Base-by-base conservation (phyloP, 1,140 invertebrate species). In the Drosophila sp. region DNA sequence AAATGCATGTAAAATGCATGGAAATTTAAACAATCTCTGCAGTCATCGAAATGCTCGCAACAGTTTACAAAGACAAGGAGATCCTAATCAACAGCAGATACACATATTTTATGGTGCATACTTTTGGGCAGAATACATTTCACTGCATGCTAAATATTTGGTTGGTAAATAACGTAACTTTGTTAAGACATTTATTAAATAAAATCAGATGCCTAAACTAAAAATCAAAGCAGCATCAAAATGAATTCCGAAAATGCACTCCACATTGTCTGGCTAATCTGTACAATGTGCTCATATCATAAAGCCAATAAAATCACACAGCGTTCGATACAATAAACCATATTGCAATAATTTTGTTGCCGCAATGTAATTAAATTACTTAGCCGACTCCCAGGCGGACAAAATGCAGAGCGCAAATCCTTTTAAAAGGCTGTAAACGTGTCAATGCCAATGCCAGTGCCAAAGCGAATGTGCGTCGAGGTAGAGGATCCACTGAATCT, bases 341-440 rank as follows among this genome's bases (percentile, higher is more conserved):
- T 86, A 76, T 87, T 75, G 75, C 63, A 76, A 86, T 87, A 78
- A 87, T 87, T 87, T 76, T 56, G 57, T 45, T 62, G 67, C 71
- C 66, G 66, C 73, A 72, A 72, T 78, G 82, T 86, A 87, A 86
- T 86, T 86, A 87, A 86, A 86, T 86, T 87, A 86, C 82, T 87
- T 78, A 86, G 82, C 61, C 63, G 32, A 38, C 9, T 32, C 50
- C 9, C 18, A 63, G 40, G 63, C 61, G 53, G 25, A 38, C 43
- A 59, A 74, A 62, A 77, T 80, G 56, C 67, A 75, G 38, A 40
- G 56, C 16, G 13, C 70, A 83, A 83, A 84, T 86, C 82, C 82
- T 87, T 84, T 86, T 80, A 82, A 78, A 76, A 53, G 50, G 9
- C 50, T 29, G 32, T 38, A 53, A 53, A 53, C 14, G 32, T n/a